Base-by-base conservation (phyloP, 2,113 vertebrate genomes). In the Neolamprologus toae region DNA sequence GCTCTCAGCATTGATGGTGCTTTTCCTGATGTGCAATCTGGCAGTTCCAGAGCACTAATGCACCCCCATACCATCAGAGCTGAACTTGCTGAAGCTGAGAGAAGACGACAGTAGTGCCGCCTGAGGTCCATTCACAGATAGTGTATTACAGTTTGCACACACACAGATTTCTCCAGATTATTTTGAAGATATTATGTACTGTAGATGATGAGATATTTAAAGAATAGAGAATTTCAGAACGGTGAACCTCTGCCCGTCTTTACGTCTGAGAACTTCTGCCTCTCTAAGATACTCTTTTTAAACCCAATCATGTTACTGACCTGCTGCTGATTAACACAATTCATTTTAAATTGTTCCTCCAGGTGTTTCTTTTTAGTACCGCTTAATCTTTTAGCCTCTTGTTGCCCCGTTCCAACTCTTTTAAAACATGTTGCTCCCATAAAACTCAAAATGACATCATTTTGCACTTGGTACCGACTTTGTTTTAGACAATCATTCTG, bases 301-400 rank as follows among this genome's bases (percentile, higher is more conserved):
- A 66, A 66, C 31, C 10, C 1, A 37, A 12, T 66, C 61, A 66
- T 2, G 6, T 66, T 66, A 35, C 2, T 66, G 61, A 0, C 61
- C 31, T 66, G 17, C 6, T 66, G 61, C 61, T 66, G 61, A 66
- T n/a, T 37, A 66, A 66, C 61, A 61, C 28, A 66, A 66, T 37
- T 66, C 10, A 37, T 66, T 66, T 66, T 66, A 12, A 37, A 66
- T 37, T 37, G 61, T 66, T 66, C 61, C 3, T 8, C 4, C 31
- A 37, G 61, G 33, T 66, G 61, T 13, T 66, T 66, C 33, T 66
- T 66, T 66, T 37, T 68, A 68, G 33, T 68, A 40, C 63, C 3
- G 3, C 63, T 40, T 68, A 68, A n/a, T 9, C 11, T 68, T 40
- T 68, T 37, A 68, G 11, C 63, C 33, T 6, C 33, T 68, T 68